Conservation (phyloP, 2,113 vertebrate genomes). For the Oceanodroma tethys region DNA sequence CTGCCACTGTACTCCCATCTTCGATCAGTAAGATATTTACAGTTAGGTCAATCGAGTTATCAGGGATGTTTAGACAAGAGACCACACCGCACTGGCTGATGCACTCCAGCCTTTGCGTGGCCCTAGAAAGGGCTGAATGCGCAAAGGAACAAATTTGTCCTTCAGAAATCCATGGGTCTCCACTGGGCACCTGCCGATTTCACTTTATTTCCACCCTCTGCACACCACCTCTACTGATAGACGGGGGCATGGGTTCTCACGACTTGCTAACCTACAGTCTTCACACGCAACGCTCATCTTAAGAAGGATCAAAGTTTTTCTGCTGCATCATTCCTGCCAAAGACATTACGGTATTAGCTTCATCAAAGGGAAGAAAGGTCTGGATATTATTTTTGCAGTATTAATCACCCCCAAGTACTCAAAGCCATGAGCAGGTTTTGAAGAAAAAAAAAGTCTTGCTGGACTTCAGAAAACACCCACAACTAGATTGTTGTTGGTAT, state of each 20-base stretch:
- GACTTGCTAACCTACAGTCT: background rate
- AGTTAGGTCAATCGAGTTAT: too few species aligned
- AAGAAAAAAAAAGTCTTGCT: background rate
- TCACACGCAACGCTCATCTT: background rate
- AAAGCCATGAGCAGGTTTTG: background rate
- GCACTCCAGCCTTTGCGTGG: rapidly evolving
- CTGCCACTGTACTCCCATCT: background rate
- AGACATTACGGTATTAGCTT: background rate
- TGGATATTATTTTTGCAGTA: background rate
- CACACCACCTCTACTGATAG: too few species aligned
- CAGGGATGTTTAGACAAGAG: rapidly evolving
- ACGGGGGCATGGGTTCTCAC: rapidly evolving
- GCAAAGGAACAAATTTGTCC: background rate
- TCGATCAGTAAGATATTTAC: background rate
- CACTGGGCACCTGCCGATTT: background rate
- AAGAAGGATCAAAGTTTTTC: background rate
- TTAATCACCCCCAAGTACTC: background rate
- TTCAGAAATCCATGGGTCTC: background rate
- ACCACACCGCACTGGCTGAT: background rate
- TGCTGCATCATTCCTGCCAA: background rate
- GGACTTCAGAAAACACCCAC: background rate
- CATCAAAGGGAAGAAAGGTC: background rate
- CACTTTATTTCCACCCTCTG: too few species aligned
- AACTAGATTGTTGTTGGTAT: too few species aligned
- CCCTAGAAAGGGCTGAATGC: background rate